Conservation (phyloP, 2,888 invertebrate species). For the Nephrotoma flavescens region DNA sequence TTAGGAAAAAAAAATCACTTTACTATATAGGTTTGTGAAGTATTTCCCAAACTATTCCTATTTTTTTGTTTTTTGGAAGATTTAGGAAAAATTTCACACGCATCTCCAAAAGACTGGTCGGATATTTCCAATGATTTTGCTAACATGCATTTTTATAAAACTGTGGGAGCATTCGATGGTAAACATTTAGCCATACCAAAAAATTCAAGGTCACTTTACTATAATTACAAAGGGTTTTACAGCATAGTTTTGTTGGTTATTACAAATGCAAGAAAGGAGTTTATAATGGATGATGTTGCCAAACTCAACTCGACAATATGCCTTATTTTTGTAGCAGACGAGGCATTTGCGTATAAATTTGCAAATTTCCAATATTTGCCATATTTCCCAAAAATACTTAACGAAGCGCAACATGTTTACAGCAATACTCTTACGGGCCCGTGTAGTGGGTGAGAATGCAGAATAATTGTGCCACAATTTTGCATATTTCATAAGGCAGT, state of each 20-base stretch:
- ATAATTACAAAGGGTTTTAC: constrained; percentile 11
- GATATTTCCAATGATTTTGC: background rate
- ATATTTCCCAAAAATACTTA: background rate
- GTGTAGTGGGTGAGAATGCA: background rate
- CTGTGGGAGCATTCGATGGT: constrained; percentile 5
- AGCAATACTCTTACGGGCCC: background rate
- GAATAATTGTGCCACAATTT: background rate
- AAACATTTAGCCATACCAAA: constrained; percentile 7
- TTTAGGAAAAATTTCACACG: no score
- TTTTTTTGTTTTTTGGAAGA: no score
- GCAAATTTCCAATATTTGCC: background rate
- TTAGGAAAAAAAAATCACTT: no score
- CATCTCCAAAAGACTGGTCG: no score
- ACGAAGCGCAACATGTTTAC: background rate
- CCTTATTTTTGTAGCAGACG: no score
- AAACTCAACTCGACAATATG: no score
- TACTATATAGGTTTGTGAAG: no score
- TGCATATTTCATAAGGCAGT: no score
- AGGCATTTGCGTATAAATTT: background rate
- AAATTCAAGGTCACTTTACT: constrained; percentile 8
- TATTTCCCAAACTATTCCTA: no score
- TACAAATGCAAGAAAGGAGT: constrained; percentile 8
- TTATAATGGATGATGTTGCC: no score
- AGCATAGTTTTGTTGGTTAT: constrained; percentile 7
- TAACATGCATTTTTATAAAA: background rate